Conservation (phyloP, 2,797 vertebrate species). For the Sebastes matsubarae region DNA sequence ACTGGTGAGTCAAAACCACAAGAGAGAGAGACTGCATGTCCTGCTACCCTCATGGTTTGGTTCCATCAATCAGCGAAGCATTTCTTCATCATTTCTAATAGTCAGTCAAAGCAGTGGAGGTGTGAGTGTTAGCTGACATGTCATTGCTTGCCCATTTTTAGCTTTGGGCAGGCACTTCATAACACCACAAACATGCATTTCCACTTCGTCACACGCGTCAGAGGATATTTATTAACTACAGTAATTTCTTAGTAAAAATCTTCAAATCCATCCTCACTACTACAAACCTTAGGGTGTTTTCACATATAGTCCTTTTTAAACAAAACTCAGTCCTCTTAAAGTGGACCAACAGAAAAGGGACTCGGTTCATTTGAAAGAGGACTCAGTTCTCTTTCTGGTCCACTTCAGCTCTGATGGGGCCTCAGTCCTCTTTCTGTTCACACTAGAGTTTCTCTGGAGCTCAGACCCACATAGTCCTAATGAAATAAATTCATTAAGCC, state of each 20-base stretch:
- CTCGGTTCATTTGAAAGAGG: no score
- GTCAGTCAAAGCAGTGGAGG: slow-evolving; percentile 8
- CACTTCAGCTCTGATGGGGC: no score
- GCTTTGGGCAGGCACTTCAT: slow-evolving; percentile 19
- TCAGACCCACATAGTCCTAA: no score
- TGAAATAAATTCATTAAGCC: no score
- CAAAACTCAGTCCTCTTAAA: no score
- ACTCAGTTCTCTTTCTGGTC: no score
- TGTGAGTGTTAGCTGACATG: slow-evolving; percentile 29
- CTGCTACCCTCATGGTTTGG: slow-evolving; percentile 13
- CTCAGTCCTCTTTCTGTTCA: no score
- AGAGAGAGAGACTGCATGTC: not conserved
- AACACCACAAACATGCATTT: not conserved
- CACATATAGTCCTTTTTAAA: no score
- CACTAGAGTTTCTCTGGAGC: no score
- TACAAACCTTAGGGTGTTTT: not conserved
- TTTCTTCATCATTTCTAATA: slow-evolving; percentile 5
- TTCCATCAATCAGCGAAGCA: not conserved
- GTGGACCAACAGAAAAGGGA: no score
- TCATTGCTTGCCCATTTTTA: slow-evolving; percentile 25
- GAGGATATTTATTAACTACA: not conserved
- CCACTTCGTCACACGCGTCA: not conserved
- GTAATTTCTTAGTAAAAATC: not conserved
- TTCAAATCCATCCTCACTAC: not conserved
- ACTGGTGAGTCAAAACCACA: slow-evolving; percentile 37